Base-by-base conservation (phyloP, 2,113 vertebrate genomes). In the Melanerpes formicivorus region DNA sequence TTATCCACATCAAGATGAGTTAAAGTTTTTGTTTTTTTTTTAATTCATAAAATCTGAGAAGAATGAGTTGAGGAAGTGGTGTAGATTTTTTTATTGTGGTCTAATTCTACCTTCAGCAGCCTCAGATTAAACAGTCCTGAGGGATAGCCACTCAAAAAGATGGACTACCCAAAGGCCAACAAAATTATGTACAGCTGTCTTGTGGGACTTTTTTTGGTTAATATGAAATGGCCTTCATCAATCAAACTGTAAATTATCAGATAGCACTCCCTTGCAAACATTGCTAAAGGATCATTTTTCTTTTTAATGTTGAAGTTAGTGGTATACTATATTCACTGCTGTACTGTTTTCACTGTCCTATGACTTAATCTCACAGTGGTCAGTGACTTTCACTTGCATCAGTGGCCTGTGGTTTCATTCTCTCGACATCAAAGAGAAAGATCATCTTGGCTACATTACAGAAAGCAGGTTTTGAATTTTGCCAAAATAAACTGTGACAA, bases 381-480 rank as follows among this genome's bases (percentile, higher is more conserved):
- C 93, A 95, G 66, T 80, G 80, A 55, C 85, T 92, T 96, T 91
- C 87, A 91, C 94, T 96, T 92, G 60, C 84, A 90, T 91, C 91
- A 96, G 85, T 88, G 80, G 77, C 86, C 91, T 96, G 94, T 84
- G 96, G 96, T 93, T 96, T 95, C 79, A 78, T 69, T 90, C 73
- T 88, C 54, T 93, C 11, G 12, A 66, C 76, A 93, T 96, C 77
- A 95, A 90, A 96, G 79, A 84, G 63, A 76, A 88, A 65, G 62
- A 80, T 93, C 91, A 86, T 95, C 90, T 65, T 90, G 85, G 66
- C 83, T 70, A 78, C 26, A 27, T 76, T 81, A 91, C 66, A 86
- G 77, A 92, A 84, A 80, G 16, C 50, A 59, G 65, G 73, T 86
- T 86, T 42, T 65, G 55, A 86, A 75, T 89, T 84, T 72, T 4